Evolutionary conservation across 2,888 invertebrate species (phyloP).

Genomic region (Thereva unica): DNA sequence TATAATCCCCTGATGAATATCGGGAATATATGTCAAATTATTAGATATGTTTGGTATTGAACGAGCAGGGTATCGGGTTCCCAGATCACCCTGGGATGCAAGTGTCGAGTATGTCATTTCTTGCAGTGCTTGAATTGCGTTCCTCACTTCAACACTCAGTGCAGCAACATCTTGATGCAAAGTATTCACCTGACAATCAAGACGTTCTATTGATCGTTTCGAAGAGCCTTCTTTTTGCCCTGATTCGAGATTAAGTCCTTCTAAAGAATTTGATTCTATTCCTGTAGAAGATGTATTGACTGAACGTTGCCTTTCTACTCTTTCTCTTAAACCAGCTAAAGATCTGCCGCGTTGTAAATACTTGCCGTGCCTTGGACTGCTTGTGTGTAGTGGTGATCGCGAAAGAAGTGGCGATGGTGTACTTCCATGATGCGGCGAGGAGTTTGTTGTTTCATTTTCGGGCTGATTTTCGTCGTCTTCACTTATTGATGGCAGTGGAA

Average conservation of each 20-base stretch:
- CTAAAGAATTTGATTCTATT: conserved; percentile 63
- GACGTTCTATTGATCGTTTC: conserved; percentile 65
- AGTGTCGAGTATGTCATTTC: conserved; percentile 71
- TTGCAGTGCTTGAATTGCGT: conserved; percentile 82
- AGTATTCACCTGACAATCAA: conserved; percentile 80
- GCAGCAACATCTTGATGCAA: conserved; percentile 85
- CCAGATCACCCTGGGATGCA: conserved; percentile 53
- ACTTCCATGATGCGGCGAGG: conserved; percentile 50
- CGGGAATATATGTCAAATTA: conserved; percentile 54
- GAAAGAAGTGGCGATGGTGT: conserved; percentile 68
- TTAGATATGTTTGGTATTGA: conserved; percentile 78
- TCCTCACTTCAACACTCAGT: conserved; percentile 81
- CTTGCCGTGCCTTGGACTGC: conserved; percentile 63
- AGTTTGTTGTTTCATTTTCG: conserved; percentile 61
- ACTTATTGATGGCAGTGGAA: conserved; percentile 87
- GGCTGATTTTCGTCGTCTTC: conserved; percentile 92
- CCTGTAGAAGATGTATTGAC: conserved; percentile 62
- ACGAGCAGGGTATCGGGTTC: conserved; percentile 72
- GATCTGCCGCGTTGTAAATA: conserved; percentile 61
- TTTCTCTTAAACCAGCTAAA: conserved; percentile 63
- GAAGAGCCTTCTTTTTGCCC: conserved; percentile 42
- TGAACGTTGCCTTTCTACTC: conserved; percentile 71
- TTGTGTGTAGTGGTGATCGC: conserved; percentile 62
- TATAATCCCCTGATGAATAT: conserved; percentile 57
- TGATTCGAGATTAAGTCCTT: conserved; percentile 64